A percentile compares a stretch with the other conserved stretches of the same genome.
phyloP scores from a whole-genome alignment of 2,888 invertebrate genomes.

The Oscheius sp. region DNA sequence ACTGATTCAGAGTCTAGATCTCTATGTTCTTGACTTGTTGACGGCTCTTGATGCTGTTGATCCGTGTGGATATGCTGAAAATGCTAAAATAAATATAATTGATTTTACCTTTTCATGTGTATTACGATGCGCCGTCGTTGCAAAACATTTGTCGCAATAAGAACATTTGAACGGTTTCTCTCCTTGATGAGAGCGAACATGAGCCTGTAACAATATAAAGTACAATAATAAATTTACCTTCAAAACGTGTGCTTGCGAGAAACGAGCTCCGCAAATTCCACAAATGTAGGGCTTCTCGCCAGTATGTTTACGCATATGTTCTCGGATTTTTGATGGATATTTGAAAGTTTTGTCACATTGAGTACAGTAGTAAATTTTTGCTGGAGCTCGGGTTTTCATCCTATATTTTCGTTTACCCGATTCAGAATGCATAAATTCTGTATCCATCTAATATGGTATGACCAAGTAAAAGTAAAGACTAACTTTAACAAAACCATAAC shows the following conservation, averaged over 20 bases:
- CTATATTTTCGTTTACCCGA: constrained; percentile 35
- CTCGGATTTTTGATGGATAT: constrained; percentile 56
- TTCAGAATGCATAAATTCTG: background rate
- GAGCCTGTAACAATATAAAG: constrained; percentile 32
- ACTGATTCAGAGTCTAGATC: background rate
- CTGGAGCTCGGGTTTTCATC: constrained; percentile 42
- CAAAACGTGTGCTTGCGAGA: constrained; percentile 52
- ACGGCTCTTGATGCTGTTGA: background rate
- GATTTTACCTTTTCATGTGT: constrained; percentile 44
- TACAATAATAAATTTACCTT: constrained; percentile 33
- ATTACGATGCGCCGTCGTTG: constrained; percentile 24
- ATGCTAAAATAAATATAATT: background rate
- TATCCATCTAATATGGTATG: background rate
- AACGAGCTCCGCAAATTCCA: constrained; percentile 41
- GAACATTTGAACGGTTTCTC: constrained; percentile 55
- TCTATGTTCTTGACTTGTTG: background rate
- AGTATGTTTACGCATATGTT: constrained; percentile 54
- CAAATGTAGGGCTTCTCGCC: constrained; percentile 47
- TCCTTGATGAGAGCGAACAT: constrained; percentile 42
- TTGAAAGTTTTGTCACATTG: constrained; percentile 51
- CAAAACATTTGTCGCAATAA: constrained; percentile 45
- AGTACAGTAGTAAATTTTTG: constrained; percentile 37
- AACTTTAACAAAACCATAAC: constrained; percentile 13
- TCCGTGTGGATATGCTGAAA: background rate
- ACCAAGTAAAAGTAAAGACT: background rate